These are phyloP conservation scores for Nephrotoma flavescens DNA, from an alignment of 2,888 invertebrate genomes.

Conservation along the genomic window DNA sequence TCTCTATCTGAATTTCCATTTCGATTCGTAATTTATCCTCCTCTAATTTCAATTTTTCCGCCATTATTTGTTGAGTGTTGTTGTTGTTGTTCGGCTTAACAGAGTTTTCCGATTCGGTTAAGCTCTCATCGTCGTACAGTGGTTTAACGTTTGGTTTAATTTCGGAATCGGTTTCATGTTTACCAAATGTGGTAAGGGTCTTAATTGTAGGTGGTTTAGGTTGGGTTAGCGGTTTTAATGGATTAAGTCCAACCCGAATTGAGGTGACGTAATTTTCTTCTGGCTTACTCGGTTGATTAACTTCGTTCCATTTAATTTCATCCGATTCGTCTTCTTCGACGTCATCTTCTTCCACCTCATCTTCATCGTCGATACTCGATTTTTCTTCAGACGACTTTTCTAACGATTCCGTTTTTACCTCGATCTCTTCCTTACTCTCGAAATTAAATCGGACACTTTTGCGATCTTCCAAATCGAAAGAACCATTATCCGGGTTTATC, in stretches of 20 bases:
- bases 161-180: constrained; percentile 20
- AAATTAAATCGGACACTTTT: constrained; percentile 60
- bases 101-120: constrained; percentile 33
- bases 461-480: constrained; percentile 46
- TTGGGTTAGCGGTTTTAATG: constrained; percentile 12
- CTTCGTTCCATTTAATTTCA: constrained; percentile 19
- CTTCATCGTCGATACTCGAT: constrained; percentile 16
- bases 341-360: constrained; percentile 8
- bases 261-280: constrained; percentile 5
- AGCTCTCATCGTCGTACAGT: constrained; percentile 24
- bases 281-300: background rate
- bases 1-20: constrained; percentile 25
- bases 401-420: constrained; percentile 21
- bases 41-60: constrained; percentile 26
- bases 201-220: constrained; percentile 13
- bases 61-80: constrained; percentile 33
- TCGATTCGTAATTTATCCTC: constrained; percentile 32
- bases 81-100: constrained; percentile 32
- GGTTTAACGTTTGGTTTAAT: constrained; percentile 17
- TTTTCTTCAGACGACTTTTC: constrained; percentile 22
- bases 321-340: constrained; percentile 26
- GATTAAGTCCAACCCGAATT: constrained; percentile 5
- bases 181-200: constrained; percentile 19
- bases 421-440: constrained; percentile 9
- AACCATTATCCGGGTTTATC: background rate